Evolutionary conservation across 2,888 invertebrate genomes (phyloP), one percentile per base, ranked within the genome.

Genomic region (Cryptocephalus moraei): DNA sequence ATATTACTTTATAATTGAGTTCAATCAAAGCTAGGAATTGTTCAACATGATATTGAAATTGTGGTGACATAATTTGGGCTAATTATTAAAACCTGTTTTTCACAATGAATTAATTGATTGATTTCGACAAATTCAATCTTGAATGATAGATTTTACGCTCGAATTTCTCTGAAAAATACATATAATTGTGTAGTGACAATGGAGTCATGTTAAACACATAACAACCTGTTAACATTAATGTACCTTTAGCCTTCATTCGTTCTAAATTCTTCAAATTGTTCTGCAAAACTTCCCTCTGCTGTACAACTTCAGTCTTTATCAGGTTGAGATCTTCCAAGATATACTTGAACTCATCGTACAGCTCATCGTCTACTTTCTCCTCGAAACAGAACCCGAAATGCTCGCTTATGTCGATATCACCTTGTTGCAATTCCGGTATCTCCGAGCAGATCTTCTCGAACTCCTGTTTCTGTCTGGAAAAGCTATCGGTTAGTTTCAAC

Each of bases 381-480:
- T 73, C 73, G 56, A 78, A 75, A 59, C 76, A 72, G 62, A 81
- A 81, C 6, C 80, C 82, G 64, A 79, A 76, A 31, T 79, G 78
- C 61, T 78, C 78, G 13, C 77, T 71, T 67, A 80, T 78, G 48
- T 79, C 62, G 45, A 76, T 74, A 47, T 77, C 73, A 52, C 68
- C 67, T 58, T 74, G 75, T 61, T 82, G 80, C 22, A 81, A 66
- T 57, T 81, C 78, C 31, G 77, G 69, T 77, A 84, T 83, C 72
- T 84, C 77, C 50, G 79, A 77, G 70, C 78, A 81, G 59, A 84
- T 80, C 47, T 80, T 77, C 51, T 84, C 82, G 39, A 84, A 64
- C 62, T 84, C 82, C 39, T 75, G 77, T 61, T 84, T 84, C 57
- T 82, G 83, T 64, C 81, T 77, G 56, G 80, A 77, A 56, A 82